Percentiles rank a stretch among this genome's conserved stretches.
Conservation (phyloP, 2,797 vertebrate species). For the Todus mexicanus region DNA sequence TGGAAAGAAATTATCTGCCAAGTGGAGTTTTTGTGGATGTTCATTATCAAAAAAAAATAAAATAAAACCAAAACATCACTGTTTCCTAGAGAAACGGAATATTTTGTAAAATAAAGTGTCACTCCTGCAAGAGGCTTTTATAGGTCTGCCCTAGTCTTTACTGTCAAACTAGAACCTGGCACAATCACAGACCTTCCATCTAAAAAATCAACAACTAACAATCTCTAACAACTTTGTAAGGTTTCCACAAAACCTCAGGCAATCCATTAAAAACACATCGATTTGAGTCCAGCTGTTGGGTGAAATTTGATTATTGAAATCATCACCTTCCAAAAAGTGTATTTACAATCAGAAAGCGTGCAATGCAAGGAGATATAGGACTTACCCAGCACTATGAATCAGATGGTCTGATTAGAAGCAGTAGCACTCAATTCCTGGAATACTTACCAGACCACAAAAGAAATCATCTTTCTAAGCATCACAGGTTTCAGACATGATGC, state of each 20-base stretch:
- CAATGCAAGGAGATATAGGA: background rate
- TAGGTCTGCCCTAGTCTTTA: background rate
- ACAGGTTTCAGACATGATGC: background rate
- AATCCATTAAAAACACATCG: rapidly evolving
- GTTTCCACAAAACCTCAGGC: background rate
- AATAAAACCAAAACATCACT: too few relatives aligned
- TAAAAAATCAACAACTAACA: background rate
- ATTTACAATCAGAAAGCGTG: background rate
- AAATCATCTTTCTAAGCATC: background rate
- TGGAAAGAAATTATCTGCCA: background rate
- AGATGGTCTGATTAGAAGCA: background rate
- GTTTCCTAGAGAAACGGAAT: background rate
- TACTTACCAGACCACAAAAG: background rate
- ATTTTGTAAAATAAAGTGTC: background rate
- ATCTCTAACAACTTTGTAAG: background rate
- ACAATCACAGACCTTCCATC: background rate
- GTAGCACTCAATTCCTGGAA: background rate
- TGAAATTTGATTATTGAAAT: background rate
- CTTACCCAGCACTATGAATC: background rate
- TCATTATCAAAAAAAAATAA: too few relatives aligned
- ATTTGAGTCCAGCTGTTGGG: background rate
- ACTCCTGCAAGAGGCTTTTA: background rate
- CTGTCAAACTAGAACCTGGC: rapidly evolving
- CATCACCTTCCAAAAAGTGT: background rate
- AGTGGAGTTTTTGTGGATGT: background rate